Evolutionary conservation across 2,888 invertebrate species (phyloP).

Genomic region (Pollenia griseotomentosa): DNA sequence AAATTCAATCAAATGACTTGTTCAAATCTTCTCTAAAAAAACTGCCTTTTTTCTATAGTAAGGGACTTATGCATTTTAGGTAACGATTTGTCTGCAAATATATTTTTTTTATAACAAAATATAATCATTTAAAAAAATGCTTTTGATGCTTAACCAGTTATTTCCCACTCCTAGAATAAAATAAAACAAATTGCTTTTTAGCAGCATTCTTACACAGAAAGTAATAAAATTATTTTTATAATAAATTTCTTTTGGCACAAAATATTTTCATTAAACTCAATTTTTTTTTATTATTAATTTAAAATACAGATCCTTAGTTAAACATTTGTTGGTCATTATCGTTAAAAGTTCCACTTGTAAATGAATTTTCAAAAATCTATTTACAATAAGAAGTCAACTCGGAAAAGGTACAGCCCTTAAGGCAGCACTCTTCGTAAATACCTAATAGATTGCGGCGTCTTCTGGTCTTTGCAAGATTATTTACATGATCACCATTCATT

Average conservation of each 20-base stretch:
- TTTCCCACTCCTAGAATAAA: no score
- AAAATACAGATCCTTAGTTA: background rate
- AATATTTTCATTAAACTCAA: constrained; percentile 20
- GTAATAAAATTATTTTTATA: background rate
- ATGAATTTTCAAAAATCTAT: background rate
- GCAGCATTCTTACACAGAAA: background rate
- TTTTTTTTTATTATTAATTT: background rate
- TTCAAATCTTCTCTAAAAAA: no score
- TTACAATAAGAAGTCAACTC: constrained; percentile 61
- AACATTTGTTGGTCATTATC: constrained; percentile 4
- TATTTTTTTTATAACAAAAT: no score
- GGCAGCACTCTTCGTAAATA: constrained; percentile 68
- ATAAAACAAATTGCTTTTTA: background rate
- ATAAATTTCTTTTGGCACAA: constrained; percentile 5
- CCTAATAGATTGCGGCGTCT: constrained; percentile 58
- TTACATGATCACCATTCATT: constrained; percentile 22
- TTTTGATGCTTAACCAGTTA: no score
- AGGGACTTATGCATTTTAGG: no score
- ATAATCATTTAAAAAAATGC: no score
- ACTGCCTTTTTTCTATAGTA: no score
- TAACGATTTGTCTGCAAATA: no score
- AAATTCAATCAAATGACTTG: no score
- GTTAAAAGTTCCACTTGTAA: background rate
- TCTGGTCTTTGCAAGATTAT: constrained; percentile 60
- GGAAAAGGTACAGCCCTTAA: constrained; percentile 51